These are phyloP conservation scores for Semibalanus balanoides DNA, from an alignment of 1,140 invertebrate species.

Conservation along the genomic window DNA sequence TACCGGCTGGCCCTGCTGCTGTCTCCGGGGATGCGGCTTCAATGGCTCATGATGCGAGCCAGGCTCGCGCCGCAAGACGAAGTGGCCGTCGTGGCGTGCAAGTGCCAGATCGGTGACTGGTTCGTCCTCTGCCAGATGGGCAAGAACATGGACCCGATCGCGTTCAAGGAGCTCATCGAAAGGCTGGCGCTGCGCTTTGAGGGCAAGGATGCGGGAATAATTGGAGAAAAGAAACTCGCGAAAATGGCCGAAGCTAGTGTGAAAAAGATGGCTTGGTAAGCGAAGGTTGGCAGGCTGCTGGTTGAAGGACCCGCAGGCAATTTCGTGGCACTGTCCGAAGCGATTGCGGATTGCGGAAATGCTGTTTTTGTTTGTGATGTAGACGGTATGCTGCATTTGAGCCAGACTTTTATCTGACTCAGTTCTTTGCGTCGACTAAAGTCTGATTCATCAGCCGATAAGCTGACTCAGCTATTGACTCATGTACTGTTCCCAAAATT, in stretches of 20 bases:
- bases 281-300: too few species aligned
- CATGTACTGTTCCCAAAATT: too few species aligned
- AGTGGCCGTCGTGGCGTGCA: constrained; percentile 12
- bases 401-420: too few species aligned
- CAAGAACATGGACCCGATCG: constrained; percentile 3
- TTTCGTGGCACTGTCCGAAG: constrained; percentile 51
- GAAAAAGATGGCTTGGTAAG: too few species aligned
- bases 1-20: constrained; percentile 26
- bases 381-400: too few species aligned
- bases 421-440: too few species aligned
- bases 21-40: constrained; percentile 19
- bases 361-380: too few species aligned
- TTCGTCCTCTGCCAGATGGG: constrained; percentile 25
- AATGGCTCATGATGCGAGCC: constrained; percentile 20
- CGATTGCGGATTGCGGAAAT: constrained; percentile 43
- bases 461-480: too few species aligned
- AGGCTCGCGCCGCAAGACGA: constrained; percentile 12
- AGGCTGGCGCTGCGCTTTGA: not conserved
- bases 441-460: too few species aligned
- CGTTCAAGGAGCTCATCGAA: not conserved
- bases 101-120: constrained; percentile 27
- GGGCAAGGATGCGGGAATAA: too few species aligned
- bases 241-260: too few species aligned
- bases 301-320: constrained; percentile 40
- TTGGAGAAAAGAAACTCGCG: too few species aligned